phyloP scores from a whole-genome alignment of 2,888 invertebrate genomes.

The Drosophila vallismaia region DNA sequence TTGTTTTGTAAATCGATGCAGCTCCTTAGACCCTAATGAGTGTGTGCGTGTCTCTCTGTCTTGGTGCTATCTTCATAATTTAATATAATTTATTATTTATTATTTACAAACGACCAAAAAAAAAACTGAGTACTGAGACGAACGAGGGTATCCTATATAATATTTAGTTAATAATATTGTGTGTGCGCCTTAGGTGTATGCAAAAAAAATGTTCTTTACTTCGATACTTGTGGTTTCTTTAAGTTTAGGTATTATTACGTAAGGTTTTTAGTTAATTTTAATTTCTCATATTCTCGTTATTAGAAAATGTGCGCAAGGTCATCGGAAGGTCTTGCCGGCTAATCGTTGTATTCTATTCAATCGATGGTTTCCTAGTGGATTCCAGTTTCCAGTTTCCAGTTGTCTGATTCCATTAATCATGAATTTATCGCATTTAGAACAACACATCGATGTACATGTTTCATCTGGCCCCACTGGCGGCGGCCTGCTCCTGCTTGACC shows the following conservation, averaged over 20 bases:
- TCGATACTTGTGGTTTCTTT: not conserved
- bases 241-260: constrained; percentile 3
- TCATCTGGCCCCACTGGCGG: constrained; percentile 72
- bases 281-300: not conserved
- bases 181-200: constrained; percentile 59
- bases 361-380: no score
- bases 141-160: constrained; percentile 34
- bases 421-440: constrained; percentile 58
- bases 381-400: no score
- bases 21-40: constrained; percentile 29
- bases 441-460: constrained; percentile 81
- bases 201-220: constrained; percentile 47
- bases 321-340: not conserved
- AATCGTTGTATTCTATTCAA: not conserved
- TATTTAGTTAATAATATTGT: constrained; percentile 22
- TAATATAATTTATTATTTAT: constrained; percentile 38
- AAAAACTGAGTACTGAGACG: constrained; percentile 27
- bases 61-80: constrained; percentile 18
- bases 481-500: constrained; percentile 71
- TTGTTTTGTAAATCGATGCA: constrained; percentile 26
- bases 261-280: constrained; percentile 3
- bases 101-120: constrained; percentile 48
- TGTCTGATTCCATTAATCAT: not conserved
- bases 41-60: constrained; percentile 5
- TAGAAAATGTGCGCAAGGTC: not conserved